phyloP scores from a whole-genome alignment of 2,113 vertebrate genomes.

The Ageneiosus marmoratus region DNA sequence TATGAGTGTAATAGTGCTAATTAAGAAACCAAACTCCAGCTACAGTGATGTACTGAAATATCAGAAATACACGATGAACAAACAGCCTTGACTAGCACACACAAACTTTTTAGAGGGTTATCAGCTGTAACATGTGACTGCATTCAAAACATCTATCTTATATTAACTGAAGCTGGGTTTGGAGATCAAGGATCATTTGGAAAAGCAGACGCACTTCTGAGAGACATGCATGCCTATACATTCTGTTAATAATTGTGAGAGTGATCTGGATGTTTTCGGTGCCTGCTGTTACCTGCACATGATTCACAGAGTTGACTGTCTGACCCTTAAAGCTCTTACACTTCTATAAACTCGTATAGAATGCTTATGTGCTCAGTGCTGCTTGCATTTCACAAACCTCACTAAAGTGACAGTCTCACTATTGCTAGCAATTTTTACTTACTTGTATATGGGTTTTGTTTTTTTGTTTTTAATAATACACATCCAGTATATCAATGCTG shows the following conservation, averaged over 20 bases:
- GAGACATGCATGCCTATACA: conserved; percentile 28
- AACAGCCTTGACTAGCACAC: background rate
- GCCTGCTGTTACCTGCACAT: conserved; percentile 24
- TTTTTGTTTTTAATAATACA: background rate
- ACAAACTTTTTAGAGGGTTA: conserved; percentile 18
- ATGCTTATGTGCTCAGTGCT: background rate
- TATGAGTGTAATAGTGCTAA: background rate
- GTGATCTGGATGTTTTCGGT: conserved; percentile 41
- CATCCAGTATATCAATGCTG: background rate
- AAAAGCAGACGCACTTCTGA: background rate
- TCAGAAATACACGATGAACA: background rate
- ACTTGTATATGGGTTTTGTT: background rate
- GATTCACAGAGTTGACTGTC: conserved; percentile 2
- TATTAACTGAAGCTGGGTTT: conserved; percentile 18
- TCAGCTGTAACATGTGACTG: background rate
- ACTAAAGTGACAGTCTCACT: background rate
- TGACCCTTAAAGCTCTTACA: conserved; percentile 38
- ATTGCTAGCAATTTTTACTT: background rate
- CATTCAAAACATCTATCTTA: conserved; percentile 16
- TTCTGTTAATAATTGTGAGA: conserved; percentile 35
- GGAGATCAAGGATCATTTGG: conserved; percentile 4
- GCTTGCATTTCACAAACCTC: background rate
- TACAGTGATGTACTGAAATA: background rate
- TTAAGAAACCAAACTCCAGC: background rate
- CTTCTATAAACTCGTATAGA: conserved; percentile 38